These are phyloP conservation scores for Andrena hattorfiana DNA, from an alignment of 2,888 invertebrate genomes.

Conservation along the genomic window DNA sequence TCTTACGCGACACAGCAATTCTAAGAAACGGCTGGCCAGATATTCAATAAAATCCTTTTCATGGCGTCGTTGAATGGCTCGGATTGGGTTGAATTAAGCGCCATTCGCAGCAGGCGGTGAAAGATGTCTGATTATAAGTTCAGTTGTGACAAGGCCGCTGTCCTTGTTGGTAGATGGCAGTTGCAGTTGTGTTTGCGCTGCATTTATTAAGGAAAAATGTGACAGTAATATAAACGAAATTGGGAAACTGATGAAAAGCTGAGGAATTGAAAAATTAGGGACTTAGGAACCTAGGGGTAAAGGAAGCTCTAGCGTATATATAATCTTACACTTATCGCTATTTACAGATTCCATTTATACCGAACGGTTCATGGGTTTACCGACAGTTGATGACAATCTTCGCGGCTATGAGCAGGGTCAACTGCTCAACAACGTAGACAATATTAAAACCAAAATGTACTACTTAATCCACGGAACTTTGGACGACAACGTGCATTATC, in stretches of 20 bases:
- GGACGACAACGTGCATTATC: constrained; percentile 98
- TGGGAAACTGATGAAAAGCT: not conserved
- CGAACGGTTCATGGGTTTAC: constrained; percentile 97
- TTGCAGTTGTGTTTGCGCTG: not conserved
- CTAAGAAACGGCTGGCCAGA: not conserved
- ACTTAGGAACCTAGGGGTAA: not conserved
- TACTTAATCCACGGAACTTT: constrained; percentile 97
- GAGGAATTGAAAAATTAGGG: not conserved
- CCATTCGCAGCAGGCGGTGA: not conserved
- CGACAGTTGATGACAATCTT: constrained; percentile 89
- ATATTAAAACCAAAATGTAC: constrained; percentile 91
- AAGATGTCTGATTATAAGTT: not conserved
- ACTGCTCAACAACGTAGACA: constrained; percentile 89
- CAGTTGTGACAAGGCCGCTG: not conserved
- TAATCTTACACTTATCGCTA: constrained; percentile 21
- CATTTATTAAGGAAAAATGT: not conserved
- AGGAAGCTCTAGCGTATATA: not conserved
- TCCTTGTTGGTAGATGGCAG: not conserved
- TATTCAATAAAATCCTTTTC: constrained; percentile 27
- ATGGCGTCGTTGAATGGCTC: not conserved
- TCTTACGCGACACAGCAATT: not conserved
- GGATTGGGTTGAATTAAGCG: not conserved
- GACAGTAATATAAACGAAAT: not conserved
- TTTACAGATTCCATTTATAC: constrained; percentile 97
- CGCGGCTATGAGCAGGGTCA: constrained; percentile 91